Conservation (phyloP, 2,888 invertebrate species). For the Drosophila multiciliata region DNA sequence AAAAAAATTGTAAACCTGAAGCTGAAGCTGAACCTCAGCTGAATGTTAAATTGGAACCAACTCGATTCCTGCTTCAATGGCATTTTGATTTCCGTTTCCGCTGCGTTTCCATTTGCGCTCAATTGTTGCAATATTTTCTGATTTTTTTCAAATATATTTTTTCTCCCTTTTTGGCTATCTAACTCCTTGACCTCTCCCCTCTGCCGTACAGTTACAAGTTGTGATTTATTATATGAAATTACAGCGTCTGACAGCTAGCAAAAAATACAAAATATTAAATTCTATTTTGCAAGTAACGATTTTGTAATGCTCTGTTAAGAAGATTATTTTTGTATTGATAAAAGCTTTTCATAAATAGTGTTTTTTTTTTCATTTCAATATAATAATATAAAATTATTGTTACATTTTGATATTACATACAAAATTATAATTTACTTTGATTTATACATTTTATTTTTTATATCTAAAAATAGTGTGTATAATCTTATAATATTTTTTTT, state of each 20-base stretch:
- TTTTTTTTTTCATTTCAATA: neutral
- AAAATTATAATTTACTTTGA: neutral
- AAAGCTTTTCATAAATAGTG: neutral
- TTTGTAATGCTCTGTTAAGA: conserved; percentile 8
- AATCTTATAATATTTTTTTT: neutral
- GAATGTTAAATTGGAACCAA: conserved; percentile 1
- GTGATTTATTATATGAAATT: conserved; percentile 70
- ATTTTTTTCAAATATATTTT: neutral
- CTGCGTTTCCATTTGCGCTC: conserved; percentile 39
- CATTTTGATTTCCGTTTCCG: conserved; percentile 72
- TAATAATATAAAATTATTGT: no score
- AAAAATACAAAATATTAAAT: conserved; percentile 10
- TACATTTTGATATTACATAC: neutral
- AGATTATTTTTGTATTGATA: neutral
- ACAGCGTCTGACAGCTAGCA: conserved; percentile 14
- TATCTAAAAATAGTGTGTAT: no score
- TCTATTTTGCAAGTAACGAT: neutral
- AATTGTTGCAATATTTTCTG: conserved; percentile 46
- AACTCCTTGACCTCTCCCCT: conserved; percentile 27
- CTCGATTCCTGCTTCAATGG: conserved; percentile 59
- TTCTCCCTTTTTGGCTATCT: conserved; percentile 5
- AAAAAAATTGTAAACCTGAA: neutral
- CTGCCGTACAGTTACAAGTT: conserved; percentile 36
- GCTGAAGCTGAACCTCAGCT: neutral
- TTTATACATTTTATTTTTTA: neutral